Percentiles rank a stretch among this genome's conserved stretches.
Conservation (phyloP, 1,140 invertebrate species). For the Archegozetes longisetosus region DNA sequence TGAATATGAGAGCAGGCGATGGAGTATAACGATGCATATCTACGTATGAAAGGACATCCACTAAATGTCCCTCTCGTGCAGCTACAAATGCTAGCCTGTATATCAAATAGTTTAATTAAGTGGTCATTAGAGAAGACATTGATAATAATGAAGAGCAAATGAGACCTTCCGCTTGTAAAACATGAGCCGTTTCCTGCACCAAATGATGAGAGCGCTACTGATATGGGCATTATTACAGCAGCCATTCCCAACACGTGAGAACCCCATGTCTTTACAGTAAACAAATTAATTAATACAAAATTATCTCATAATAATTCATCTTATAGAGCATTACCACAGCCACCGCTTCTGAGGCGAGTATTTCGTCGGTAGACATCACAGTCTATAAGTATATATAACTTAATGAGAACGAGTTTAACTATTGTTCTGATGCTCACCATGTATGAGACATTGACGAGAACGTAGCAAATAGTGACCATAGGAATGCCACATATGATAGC, state of each 20-base stretch:
- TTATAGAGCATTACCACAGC: constrained; percentile 49
- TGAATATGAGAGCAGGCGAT: constrained; percentile 60
- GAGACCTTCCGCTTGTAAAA: constrained; percentile 29
- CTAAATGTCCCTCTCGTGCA: constrained; percentile 68
- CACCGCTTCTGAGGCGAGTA: constrained; percentile 60
- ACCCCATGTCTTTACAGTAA: constrained; percentile 27
- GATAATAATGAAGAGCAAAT: constrained; percentile 5
- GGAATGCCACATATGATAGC: constrained; percentile 83
- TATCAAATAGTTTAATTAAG: neutral
- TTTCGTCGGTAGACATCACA: constrained; percentile 57
- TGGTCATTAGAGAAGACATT: constrained; percentile 17
- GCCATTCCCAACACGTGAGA: constrained; percentile 26
- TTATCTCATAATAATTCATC: neutral
- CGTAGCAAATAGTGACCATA: constrained; percentile 66
- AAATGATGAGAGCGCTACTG: constrained; percentile 31
- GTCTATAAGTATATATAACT: constrained; percentile 29
- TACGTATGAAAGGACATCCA: constrained; percentile 66
- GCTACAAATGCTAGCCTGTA: constrained; percentile 47
- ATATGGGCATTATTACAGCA: constrained; percentile 29
- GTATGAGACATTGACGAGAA: constrained; percentile 80
- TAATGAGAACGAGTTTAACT: neutral
- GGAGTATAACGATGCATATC: constrained; percentile 61
- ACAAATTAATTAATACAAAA: neutral
- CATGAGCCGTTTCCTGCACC: constrained; percentile 31
- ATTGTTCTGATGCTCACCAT: constrained; percentile 33